These are phyloP conservation scores for Hydroisotoma schaefferi DNA, from an alignment of 2,888 invertebrate species.

Conservation along the genomic window DNA sequence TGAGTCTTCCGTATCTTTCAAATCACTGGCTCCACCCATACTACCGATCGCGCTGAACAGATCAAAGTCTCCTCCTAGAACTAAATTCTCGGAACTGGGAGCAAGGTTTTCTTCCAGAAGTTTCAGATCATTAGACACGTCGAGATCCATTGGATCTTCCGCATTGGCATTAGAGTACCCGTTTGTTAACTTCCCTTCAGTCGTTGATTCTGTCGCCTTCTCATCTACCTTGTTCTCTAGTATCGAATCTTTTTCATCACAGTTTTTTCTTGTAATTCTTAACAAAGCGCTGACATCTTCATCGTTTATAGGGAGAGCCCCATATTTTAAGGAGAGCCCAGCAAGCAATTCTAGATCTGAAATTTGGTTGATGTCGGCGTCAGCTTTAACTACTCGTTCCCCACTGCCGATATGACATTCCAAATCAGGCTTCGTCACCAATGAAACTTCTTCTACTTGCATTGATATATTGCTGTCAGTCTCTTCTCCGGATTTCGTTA, in stretches of 20 bases:
- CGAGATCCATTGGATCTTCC: slow-evolving; percentile 3
- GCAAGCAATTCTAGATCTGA: slow-evolving; percentile 5
- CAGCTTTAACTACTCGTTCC: no score
- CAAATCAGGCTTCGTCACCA: no score
- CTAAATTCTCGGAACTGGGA: background rate
- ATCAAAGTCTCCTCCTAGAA: slow-evolving; percentile 5
- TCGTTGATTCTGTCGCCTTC: background rate
- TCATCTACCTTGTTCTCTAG: background rate
- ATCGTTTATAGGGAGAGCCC: slow-evolving; percentile 1
- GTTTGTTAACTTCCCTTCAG: background rate
- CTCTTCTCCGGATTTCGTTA: no score
- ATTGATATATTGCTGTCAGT: background rate
- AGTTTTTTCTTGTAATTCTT: slow-evolving; percentile 1
- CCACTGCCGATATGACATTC: no score
- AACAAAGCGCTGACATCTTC: slow-evolving; percentile 13
- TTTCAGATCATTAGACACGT: background rate
- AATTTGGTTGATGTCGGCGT: background rate
- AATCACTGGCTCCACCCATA: background rate
- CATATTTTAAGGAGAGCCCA: no score
- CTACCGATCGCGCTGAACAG: slow-evolving; percentile 4
- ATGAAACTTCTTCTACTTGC: background rate
- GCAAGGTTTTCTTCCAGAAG: slow-evolving; percentile 1
- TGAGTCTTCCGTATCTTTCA: background rate
- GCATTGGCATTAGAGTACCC: background rate
- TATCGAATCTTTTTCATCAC: no score